phyloP scores from a whole-genome alignment of 1,140 invertebrate species.

The Halotydeus destructor region DNA sequence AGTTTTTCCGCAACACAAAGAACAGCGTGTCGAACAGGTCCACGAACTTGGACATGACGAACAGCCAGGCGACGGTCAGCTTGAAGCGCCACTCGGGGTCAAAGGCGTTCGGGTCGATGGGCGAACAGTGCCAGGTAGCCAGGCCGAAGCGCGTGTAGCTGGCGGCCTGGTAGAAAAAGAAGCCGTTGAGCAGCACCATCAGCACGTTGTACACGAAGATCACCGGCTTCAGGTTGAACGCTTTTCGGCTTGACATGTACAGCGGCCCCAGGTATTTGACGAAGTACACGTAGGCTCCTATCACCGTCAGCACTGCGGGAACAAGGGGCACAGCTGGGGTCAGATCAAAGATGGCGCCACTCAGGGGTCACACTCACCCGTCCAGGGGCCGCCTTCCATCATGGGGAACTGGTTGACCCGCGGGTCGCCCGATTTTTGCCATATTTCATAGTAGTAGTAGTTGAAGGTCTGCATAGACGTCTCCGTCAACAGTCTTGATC shows the following conservation, averaged over 20 bases:
- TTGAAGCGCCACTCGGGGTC: not conserved
- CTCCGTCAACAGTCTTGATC: not conserved
- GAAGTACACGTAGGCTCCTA: slow-evolving; percentile 50
- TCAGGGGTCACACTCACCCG: no score
- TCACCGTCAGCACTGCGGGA: slow-evolving; percentile 4
- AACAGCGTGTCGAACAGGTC: slow-evolving; percentile 30
- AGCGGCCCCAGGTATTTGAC: slow-evolving; percentile 49
- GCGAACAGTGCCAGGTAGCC: not conserved
- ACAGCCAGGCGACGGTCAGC: slow-evolving; percentile 22
- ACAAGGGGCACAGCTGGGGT: no score
- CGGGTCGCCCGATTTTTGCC: slow-evolving; percentile 34
- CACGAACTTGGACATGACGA: slow-evolving; percentile 27
- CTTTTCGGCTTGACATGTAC: slow-evolving; percentile 63
- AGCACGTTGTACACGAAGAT: not conserved
- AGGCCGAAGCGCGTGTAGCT: not conserved
- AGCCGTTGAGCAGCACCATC: not conserved
- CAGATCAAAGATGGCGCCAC: no score
- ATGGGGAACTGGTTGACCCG: slow-evolving; percentile 51
- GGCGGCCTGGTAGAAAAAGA: not conserved
- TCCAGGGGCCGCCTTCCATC: slow-evolving; percentile 37
- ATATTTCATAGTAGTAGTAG: slow-evolving; percentile 7
- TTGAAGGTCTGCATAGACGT: not conserved
- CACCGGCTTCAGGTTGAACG: slow-evolving; percentile 34
- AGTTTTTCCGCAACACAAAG: slow-evolving; percentile 29
- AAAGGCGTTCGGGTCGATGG: not conserved